A percentile compares a stretch with the other conserved stretches of the same genome.
phyloP scores from a whole-genome alignment of 1,140 invertebrate species.

The Drosophila gunungcola region DNA sequence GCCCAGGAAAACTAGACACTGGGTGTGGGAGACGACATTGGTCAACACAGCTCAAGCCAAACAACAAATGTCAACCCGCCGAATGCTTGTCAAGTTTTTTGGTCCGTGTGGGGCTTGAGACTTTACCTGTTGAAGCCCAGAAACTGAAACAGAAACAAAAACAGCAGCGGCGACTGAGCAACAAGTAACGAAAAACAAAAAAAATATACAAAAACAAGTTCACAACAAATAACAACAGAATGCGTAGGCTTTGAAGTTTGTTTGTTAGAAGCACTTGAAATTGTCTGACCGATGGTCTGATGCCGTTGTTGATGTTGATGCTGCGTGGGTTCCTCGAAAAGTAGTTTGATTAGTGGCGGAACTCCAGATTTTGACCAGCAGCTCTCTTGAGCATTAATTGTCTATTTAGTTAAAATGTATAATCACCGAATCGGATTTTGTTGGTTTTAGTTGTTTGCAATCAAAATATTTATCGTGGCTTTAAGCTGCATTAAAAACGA shows the following conservation, averaged over 20 bases:
- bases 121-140: constrained; percentile 69
- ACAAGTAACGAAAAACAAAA: constrained; percentile 70
- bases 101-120: constrained; percentile 53
- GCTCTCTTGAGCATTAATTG: constrained; percentile 63
- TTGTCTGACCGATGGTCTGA: constrained; percentile 61
- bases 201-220: constrained; percentile 63
- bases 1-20: constrained; percentile 29
- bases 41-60: constrained; percentile 38
- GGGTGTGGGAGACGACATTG: constrained; percentile 58
- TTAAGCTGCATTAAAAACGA: constrained; percentile 4
- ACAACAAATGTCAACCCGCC: constrained; percentile 68
- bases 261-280: constrained; percentile 76
- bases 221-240: constrained; percentile 60
- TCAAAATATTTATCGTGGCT: constrained; percentile 8
- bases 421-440: constrained; percentile 49
- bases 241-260: constrained; percentile 64
- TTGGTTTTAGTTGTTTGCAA: constrained; percentile 2
- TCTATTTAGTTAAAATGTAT: constrained; percentile 68
- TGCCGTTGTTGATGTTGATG: constrained; percentile 36
- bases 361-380: constrained; percentile 30
- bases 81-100: constrained; percentile 55
- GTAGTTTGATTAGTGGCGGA: constrained; percentile 68
- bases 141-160: constrained; percentile 38
- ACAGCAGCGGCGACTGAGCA: constrained; percentile 43
- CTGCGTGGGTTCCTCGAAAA: constrained; percentile 69